Base-by-base conservation (phyloP, 2,888 invertebrate genomes). In the Ormia ochracea region DNA sequence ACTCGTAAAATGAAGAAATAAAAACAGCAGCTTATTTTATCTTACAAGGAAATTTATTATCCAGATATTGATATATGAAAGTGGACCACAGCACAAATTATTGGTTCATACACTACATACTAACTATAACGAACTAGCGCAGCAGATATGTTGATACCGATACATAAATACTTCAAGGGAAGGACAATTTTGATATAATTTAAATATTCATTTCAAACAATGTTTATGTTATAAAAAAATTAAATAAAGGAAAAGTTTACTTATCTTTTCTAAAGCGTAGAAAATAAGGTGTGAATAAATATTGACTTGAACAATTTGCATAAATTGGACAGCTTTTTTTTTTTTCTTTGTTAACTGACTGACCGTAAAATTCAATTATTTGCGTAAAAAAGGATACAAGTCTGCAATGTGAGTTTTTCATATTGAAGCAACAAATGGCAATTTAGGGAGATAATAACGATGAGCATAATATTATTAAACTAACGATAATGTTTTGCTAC, bases 281-380 rank as follows among this genome's bases (percentile, higher is more conserved):
- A 36, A 14, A 43, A 19, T 28, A 54, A 77, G 69, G 69, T 70
- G 76, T 77, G 63, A 69, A 82, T 69, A 82, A 69, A 82, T 76
- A 82, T 82, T 83, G 79, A 83, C 79, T 70, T 33, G 38, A 50
- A 59, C 19, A 41, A 78, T 78, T 78, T 78, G 78, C 78, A 73
- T 78, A 78, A 74, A 61, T 73, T 68, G 45, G 0, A 2, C 26
- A 14, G 41, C 14, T 41, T 41, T 52, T 21, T 19, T 5, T 38
- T 21, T n/a, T n/a, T n/a, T n/a, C n/a, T n/a, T n/a, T n/a, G n/a
- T n/a, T 1, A 9, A 41, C 19, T 72, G 61, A 61, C 50, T 52
- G 61, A 3, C 23, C 59, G 41, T 59, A 50, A 50, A 38, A 50
- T 48, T 50, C 38, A 59, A 50, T 70, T 70, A 38, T 69, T 36